Base-by-base conservation (phyloP, 2,888 invertebrate species). In the Anagyrus pseudococci region DNA sequence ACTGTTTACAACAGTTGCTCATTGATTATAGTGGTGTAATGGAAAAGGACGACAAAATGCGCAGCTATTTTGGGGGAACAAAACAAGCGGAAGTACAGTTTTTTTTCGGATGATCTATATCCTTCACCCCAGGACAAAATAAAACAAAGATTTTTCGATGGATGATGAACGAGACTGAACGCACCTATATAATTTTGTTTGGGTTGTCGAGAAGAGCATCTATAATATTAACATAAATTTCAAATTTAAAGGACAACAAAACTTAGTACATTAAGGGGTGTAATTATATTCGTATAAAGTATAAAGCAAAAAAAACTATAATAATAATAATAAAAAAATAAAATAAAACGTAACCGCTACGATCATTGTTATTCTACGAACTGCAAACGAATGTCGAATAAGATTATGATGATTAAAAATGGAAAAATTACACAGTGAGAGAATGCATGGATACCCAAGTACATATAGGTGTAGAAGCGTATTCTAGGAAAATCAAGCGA, bases 351-450 rank as follows among this genome's bases (percentile, higher is more conserved):
- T 56, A 62, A 57, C 29, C 40, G 44, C 50, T 62, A 50, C 44
- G 40, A 57, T 62, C 26, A 47, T 57, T 57, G 52, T 53, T 62
- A 62, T 57, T 62, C 37, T 57, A 57, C 57, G 23, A 58, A 43
- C 54, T 58, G 49, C 33, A 58, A 54, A 54, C 44, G 26, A 26
- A 13, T 54, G 48, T 63, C 48, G 25, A 53, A 43, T 23, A 50
- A 1, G 29, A 47, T 50, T 15, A 23, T 26, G 43, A 43, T 40
- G 29, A 37, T 22, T 13, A 48, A 29, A 49, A 49, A 37, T 37
- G 7, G 48, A 44, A 49, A 17, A 40, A 20, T 46, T 33, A 23
- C 26, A 15, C 22, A 54, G 22, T 17, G 33, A 37, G 47, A 7
- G 50, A 61, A 55, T 55, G 49, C n/a, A n/a, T n/a, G n/a, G n/a